Percentiles rank a stretch among this genome's conserved stretches.
Evolutionary conservation across 2,113 vertebrate species (phyloP).

Genomic region (Nestor notabilis): DNA sequence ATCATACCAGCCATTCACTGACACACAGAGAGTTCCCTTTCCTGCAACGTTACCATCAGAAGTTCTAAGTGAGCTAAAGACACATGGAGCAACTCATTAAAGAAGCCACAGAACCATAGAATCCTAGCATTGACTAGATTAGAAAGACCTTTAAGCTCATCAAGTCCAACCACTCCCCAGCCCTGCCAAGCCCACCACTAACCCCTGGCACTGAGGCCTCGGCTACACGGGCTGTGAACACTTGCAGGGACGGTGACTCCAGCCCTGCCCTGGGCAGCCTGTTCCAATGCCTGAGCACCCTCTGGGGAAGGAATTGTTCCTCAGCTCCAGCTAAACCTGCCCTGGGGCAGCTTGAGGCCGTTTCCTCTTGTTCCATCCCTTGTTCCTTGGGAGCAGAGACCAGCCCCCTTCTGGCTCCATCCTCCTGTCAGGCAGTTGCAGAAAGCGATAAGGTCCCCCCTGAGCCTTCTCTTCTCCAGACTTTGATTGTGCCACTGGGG

Average conservation of each 20-base stretch:
- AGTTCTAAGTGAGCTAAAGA: background rate
- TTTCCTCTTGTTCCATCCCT: background rate
- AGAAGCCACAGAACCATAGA: background rate
- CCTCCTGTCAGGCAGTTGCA: background rate
- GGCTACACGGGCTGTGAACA: background rate
- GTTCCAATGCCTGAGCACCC: background rate
- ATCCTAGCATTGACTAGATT: background rate
- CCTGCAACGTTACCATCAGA: background rate
- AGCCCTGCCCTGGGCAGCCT: background rate
- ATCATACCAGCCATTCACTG: too few species aligned
- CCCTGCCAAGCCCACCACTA: background rate
- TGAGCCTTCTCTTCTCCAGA: background rate
- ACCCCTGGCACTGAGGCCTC: background rate
- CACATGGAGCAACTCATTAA: background rate
- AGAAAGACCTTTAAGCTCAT: background rate
- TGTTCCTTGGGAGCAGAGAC: background rate
- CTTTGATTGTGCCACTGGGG: background rate
- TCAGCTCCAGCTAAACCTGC: background rate
- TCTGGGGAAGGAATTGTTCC: background rate
- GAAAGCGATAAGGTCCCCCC: background rate
- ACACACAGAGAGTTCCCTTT: background rate
- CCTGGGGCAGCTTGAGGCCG: background rate
- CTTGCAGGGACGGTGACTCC: too few species aligned
- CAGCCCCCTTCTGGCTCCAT: background rate
- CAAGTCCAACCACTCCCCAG: background rate